Evolutionary conservation across 2,113 vertebrate genomes (phyloP).

Genomic region (Glaucidium brasilianum): DNA sequence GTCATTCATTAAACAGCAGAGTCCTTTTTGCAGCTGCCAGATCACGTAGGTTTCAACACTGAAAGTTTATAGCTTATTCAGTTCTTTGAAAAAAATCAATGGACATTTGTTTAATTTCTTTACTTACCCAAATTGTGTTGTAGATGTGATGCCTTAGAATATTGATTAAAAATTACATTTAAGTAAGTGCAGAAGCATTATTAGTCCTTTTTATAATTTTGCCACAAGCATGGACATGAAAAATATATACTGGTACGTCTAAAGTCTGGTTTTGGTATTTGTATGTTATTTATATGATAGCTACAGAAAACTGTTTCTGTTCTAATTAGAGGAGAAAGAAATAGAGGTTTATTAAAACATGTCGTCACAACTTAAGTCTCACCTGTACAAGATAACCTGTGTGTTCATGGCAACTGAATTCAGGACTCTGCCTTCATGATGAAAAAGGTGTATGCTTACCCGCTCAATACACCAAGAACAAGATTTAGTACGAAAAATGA

Average conservation of each 20-base stretch:
- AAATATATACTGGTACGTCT: accelerated
- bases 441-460: conserved; percentile 91
- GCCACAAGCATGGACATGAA: neutral
- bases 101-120: neutral
- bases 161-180: neutral
- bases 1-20: conserved; percentile 71
- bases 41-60: conserved; percentile 57
- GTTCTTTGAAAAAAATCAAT: neutral
- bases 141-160: neutral
- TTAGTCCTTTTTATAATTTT: neutral
- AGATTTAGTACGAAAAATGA: conserved; percentile 99
- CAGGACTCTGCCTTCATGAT: conserved; percentile 78
- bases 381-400: conserved; percentile 67
- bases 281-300: neutral
- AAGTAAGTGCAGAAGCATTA: neutral
- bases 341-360: neutral
- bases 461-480: conserved; percentile 99
- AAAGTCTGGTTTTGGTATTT: neutral
- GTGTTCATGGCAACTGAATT: conserved; percentile 77
- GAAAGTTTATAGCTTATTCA: neutral
- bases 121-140: conserved; percentile 7
- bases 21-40: conserved; percentile 72
- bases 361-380: neutral
- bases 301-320: neutral
- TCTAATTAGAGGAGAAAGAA: neutral